phyloP scores from a whole-genome alignment of 30 jellyfish, hydroid and myxozoan species.

The Chrysaora quinquecirrha region DNA sequence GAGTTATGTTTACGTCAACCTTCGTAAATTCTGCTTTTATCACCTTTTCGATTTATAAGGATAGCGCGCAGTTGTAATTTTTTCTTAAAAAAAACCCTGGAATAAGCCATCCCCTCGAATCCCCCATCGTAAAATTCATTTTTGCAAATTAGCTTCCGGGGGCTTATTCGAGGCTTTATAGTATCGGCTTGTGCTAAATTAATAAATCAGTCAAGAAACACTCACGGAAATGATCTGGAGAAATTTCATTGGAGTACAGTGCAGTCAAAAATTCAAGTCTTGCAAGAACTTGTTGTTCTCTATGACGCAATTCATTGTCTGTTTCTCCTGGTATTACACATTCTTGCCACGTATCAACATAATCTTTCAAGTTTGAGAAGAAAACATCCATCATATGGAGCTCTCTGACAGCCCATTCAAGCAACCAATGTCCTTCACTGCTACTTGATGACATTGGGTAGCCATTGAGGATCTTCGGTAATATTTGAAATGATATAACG shows the following conservation, averaged over 20 bases:
- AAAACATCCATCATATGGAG: constrained; percentile 84
- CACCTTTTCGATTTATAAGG: too few relatives aligned
- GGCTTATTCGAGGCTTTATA: too few relatives aligned
- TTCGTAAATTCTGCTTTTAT: too few relatives aligned
- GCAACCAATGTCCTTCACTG: constrained; percentile 79
- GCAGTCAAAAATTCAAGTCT: constrained; percentile 93
- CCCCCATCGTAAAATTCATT: too few relatives aligned
- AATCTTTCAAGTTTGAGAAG: constrained; percentile 81
- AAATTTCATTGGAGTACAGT: constrained; percentile 78
- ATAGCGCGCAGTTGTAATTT: too few relatives aligned
- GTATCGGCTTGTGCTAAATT: too few relatives aligned
- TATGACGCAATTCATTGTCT: constrained; percentile 22
- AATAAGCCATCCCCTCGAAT: too few relatives aligned
- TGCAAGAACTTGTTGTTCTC: constrained; percentile 87
- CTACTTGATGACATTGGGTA: constrained; percentile 77
- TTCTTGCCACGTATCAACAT: constrained; percentile 63
- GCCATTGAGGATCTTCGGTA: constrained; percentile 91
- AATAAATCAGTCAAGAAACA: too few relatives aligned
- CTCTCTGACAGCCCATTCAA: constrained; percentile 95
- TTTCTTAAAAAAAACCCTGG: too few relatives aligned
- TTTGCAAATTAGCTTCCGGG: too few relatives aligned
- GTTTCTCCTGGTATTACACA: constrained; percentile 5
- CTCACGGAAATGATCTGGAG: constrained; percentile 99
- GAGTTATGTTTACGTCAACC: too few relatives aligned
- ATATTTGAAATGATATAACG: constrained; percentile 84